A percentile compares a stretch with the other conserved stretches of the same genome.
Conservation (phyloP, 2,888 invertebrate species). For the Carpatolechia fugitivella region DNA sequence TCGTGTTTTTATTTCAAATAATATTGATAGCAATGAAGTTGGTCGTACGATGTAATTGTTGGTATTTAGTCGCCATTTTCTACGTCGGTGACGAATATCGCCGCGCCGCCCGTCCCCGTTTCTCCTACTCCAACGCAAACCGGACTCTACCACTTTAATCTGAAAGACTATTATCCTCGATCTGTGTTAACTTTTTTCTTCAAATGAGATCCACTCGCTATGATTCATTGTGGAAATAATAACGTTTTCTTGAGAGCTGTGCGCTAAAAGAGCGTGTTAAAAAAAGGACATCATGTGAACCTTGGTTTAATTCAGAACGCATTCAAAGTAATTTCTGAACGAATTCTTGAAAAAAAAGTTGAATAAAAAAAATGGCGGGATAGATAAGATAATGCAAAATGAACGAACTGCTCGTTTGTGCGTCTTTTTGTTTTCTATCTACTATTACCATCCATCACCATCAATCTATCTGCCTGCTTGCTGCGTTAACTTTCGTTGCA, state of each 20-base stretch:
- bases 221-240: constrained; percentile 73
- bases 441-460: too few species aligned
- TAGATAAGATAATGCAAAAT: constrained; percentile 20
- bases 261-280: too few species aligned
- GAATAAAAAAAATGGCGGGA: constrained; percentile 50
- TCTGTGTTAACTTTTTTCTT: constrained; percentile 44
- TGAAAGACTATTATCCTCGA: constrained; percentile 58
- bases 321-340: constrained; percentile 31
- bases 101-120: constrained; percentile 65
- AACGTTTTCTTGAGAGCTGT: constrained; percentile 43
- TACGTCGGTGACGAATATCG: constrained; percentile 75
- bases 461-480: too few species aligned
- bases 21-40: constrained; percentile 47
- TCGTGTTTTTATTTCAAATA: constrained; percentile 39
- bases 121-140: constrained; percentile 53
- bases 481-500: constrained; percentile 36
- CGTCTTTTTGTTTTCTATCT: constrained; percentile 32
- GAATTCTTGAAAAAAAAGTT: constrained; percentile 9
- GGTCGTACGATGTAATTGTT: constrained; percentile 67
- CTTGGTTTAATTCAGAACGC: background rate
- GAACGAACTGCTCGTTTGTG: constrained; percentile 26
- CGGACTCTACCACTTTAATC: constrained; percentile 64
- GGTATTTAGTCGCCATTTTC: constrained; percentile 79
- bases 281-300: constrained; percentile 2
- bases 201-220: constrained; percentile 56